These are phyloP conservation scores for Dryobotodes eremita DNA, from an alignment of 2,888 invertebrate genomes.

Conservation along the genomic window DNA sequence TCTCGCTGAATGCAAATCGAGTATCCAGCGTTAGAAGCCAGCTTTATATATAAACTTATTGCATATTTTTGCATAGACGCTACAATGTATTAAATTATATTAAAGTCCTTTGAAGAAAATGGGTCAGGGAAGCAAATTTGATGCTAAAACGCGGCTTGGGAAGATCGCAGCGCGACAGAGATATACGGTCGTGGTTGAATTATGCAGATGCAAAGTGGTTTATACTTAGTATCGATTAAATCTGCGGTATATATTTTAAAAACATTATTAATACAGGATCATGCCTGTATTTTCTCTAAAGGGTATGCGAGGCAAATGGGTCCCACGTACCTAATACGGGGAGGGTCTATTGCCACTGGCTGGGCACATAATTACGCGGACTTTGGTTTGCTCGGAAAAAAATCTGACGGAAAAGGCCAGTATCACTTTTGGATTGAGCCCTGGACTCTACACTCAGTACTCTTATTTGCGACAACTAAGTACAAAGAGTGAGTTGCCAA, in stretches of 20 bases:
- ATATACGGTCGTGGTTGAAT: conserved; percentile 31
- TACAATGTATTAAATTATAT: conserved; percentile 64
- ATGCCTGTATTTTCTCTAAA: not conserved
- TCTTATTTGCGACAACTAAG: not conserved
- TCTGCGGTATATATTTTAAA: not conserved
- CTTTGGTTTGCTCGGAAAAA: not conserved
- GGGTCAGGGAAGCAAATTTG: conserved; percentile 63
- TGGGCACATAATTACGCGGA: not conserved
- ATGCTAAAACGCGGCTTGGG: conserved; percentile 48
- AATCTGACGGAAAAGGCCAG: not conserved
- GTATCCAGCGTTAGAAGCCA: conserved; percentile 61
- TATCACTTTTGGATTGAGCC: not conserved
- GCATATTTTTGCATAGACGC: conserved; percentile 70
- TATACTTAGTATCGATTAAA: conserved; percentile 16
- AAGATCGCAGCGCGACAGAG: conserved; percentile 26
- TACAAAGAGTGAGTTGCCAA: not conserved
- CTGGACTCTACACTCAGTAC: not conserved
- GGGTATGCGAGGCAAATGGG: not conserved
- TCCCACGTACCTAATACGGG: not conserved
- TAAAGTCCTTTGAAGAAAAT: conserved; percentile 59
- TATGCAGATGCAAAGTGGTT: conserved; percentile 27
- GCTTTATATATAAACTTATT: conserved; percentile 69
- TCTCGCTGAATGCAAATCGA: conserved; percentile 74
- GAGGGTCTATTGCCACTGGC: too few species aligned
- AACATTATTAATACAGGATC: not conserved